Conservation (phyloP, 2,888 invertebrate genomes). For the Siphlonurus alternatus region DNA sequence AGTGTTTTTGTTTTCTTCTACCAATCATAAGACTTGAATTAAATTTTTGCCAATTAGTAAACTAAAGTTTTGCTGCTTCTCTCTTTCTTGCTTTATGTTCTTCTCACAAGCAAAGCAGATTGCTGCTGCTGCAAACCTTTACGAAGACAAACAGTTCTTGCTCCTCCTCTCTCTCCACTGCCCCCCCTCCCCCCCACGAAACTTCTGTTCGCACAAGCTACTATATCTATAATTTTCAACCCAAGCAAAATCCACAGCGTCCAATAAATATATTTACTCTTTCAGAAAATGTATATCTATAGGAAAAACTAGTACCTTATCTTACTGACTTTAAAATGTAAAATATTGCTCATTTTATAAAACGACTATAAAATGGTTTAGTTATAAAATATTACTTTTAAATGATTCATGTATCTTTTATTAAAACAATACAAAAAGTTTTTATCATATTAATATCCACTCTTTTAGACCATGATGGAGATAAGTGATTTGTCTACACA, state of each 20-base stretch:
- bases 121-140: not conserved
- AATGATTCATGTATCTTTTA: no score
- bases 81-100: not conserved
- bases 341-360: not conserved
- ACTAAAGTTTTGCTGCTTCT: not conserved
- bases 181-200: not conserved
- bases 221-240: no score
- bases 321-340: not conserved
- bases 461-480: no score
- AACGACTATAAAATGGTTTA: no score
- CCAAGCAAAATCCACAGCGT: not conserved
- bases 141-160: not conserved
- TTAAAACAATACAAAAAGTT: no score
- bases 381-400: no score
- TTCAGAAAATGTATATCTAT: not conserved
- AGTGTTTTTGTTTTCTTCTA: not conserved
- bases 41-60: slow-evolving; percentile 3
- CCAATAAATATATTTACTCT: not conserved
- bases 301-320: not conserved
- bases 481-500: no score
- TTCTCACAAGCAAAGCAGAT: not conserved
- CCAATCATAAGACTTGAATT: no score
- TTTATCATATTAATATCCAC: no score
- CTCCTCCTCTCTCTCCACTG: not conserved
- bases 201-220: no score